Evolutionary conservation across 1,140 invertebrate genomes (phyloP), one percentile per base, ranked within the genome.

Genomic region (Bombyx mandarina): DNA sequence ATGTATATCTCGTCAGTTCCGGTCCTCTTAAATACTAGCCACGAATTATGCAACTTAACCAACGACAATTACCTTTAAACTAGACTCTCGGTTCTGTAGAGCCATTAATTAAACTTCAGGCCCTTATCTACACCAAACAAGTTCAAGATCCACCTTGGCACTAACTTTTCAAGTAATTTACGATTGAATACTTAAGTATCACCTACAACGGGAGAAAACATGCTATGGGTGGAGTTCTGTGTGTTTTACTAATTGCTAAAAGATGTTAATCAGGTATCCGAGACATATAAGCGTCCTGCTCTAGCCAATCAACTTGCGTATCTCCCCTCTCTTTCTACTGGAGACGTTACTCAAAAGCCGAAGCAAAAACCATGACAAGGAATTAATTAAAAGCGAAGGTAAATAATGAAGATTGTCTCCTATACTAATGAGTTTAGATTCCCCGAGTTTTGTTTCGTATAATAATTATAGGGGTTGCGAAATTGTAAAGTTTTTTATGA

Each of bases 181-280:
- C 79, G 73, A 75, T 61, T 63, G 79, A 84, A 82, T 85, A 85
- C 82, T 65, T 84, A 85, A 85, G 74, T 71, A 83, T 85, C 80
- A 85, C 81, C 79, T 86, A 86, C 82, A 83, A 81, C 85, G 82
- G 81, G 82, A 79, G 62, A 71, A 79, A 85, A 85, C 85, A 88
- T 58, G 80, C 75, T 69, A 73, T 72, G 82, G 85, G 85, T 83
- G 87, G 87, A 89, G 87, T 89, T 88, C 88, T 89, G 87, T 89
- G 79, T 89, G 86, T 86, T 88, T 86, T 88, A 87, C 88, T 89
- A 89, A 89, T 89, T 89, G 86, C 86, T 71, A 85, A 88, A 89
- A 88, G 88, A 89, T 89, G 86, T 76, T 88, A 89, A 89, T 89
- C 86, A 80, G 86, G 74, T 79, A 69, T 71, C 67, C 65, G 73